Base-by-base conservation (phyloP, 2,888 invertebrate genomes). In the Ophioninae sp. region DNA sequence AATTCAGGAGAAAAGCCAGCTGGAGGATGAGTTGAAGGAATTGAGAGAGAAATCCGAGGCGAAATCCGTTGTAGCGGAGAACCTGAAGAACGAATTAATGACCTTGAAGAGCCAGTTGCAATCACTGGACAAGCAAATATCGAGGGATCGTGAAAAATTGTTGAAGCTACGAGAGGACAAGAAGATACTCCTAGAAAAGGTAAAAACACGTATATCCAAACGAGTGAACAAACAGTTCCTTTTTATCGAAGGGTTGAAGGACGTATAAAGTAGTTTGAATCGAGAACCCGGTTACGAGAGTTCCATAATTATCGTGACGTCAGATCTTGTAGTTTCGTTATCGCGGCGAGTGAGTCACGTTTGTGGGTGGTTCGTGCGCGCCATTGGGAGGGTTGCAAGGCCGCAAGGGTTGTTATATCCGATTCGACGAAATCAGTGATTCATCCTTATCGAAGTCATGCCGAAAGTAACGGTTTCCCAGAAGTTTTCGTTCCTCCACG, bases 161-260 rank as follows among this genome's bases (percentile, higher is more conserved):
- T 77, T 90, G 37, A 91, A 91, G 74, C 80, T 93, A 6, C 88
- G 92, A 5, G 92, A 93, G 69, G 93, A 93, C 57, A 93, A 92
- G 77, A 91, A 88, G 80, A 87, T 89, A 17, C 88, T 93, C 0
- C 79, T 91, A 1, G 91, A 92, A 20, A 93, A 93, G 91, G 93
- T 91, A 80, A 62, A 76, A 41, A 72, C 13, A 59, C 21, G 0
- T 7, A 21, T 21, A 20, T 17, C 59, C 6, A 1, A 21, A 20
- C 7, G 57, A 20, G 6, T 5, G 20, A 61, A 6, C 7, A 13
- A 37, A 44, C 2, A 41, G 44, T 23, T 17, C 13, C 39, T 61
- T 20, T 8, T 10, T 57, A 57, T 20, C n/a, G 7, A 50, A 37
- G n/a, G 37, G 2, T 64, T 13, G n/a, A n/a, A 64, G 44, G 6